phyloP scores from a whole-genome alignment of 1,140 invertebrate species.

The Conus betulinus region DNA sequence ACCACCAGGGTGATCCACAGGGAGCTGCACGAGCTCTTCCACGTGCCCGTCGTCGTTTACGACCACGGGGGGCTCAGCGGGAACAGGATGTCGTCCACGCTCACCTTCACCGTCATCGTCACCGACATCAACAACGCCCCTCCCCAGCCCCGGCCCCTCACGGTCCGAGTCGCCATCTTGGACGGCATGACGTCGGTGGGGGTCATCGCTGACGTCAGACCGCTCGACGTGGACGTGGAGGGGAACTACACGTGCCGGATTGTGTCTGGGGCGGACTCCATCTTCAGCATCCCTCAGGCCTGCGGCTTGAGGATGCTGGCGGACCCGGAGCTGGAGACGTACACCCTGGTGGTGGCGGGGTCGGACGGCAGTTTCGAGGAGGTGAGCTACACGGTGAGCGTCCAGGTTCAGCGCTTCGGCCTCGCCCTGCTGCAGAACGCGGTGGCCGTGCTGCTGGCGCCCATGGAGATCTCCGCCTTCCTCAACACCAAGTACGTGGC shows the following conservation, averaged over 20 bases:
- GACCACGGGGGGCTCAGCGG: constrained; percentile 87
- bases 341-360: constrained; percentile 86
- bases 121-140: constrained; percentile 95
- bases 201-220: constrained; percentile 92
- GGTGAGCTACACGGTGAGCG: constrained; percentile 88
- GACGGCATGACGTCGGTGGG: constrained; percentile 78
- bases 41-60: constrained; percentile 88
- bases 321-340: constrained; percentile 65
- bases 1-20: constrained; percentile 84
- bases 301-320: constrained; percentile 84
- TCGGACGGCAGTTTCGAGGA: constrained; percentile 92
- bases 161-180: constrained; percentile 85
- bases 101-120: constrained; percentile 89
- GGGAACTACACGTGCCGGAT: constrained; percentile 90
- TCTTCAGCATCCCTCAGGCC: constrained; percentile 84
- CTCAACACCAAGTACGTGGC: constrained; percentile 84
- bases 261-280: constrained; percentile 62
- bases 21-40: constrained; percentile 83
- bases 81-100: constrained; percentile 82
- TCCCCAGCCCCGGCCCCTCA: constrained; percentile 87
- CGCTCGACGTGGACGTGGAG: constrained; percentile 90
- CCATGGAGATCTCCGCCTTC: constrained; percentile 85
- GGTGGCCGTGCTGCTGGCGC: constrained; percentile 84
- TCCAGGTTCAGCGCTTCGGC: constrained; percentile 87
- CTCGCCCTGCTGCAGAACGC: constrained; percentile 90